A percentile compares a stretch with the other conserved stretches of the same genome.
Evolutionary conservation across 64 coral and sea anemone genomes (phyloP).

Genomic region (Astreopora myriophthalma): DNA sequence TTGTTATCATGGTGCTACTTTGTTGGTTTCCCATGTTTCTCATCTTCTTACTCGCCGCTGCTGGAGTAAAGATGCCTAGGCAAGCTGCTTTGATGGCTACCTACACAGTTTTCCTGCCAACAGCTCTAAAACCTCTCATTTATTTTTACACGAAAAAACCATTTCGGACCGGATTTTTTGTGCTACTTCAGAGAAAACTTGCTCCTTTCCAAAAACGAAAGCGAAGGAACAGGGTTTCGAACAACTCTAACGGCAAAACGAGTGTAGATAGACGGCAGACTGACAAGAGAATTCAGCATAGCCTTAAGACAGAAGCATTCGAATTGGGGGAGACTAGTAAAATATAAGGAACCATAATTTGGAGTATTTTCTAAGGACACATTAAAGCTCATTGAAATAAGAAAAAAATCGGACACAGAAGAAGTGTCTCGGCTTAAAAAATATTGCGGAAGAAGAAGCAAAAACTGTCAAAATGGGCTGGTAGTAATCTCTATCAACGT

Average conservation of each 20-base stretch:
- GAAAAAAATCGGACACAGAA: background rate
- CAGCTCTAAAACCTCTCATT: constrained; percentile 65
- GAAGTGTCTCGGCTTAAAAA: no score
- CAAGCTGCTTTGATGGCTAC: constrained; percentile 63
- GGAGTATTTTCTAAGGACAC: background rate
- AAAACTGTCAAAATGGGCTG: no score
- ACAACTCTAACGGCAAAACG: background rate
- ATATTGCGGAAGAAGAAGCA: no score
- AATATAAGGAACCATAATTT: background rate
- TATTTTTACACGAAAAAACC: constrained; percentile 70
- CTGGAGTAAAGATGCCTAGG: constrained; percentile 63
- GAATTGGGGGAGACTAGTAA: constrained; percentile 4
- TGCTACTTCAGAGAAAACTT: background rate
- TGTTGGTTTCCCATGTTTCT: constrained; percentile 76
- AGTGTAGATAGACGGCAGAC: background rate
- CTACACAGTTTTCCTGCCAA: constrained; percentile 38
- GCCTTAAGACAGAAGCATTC: background rate
- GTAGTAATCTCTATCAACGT: no score
- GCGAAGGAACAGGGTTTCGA: constrained; percentile 3
- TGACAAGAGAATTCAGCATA: background rate
- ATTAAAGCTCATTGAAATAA: no score
- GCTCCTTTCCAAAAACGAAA: background rate
- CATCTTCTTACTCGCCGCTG: constrained; percentile 48
- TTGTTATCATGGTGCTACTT: constrained; percentile 59
- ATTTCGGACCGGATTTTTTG: constrained; percentile 54